Base-by-base conservation (phyloP, 1,140 invertebrate species). In the Drosophila pandora region DNA sequence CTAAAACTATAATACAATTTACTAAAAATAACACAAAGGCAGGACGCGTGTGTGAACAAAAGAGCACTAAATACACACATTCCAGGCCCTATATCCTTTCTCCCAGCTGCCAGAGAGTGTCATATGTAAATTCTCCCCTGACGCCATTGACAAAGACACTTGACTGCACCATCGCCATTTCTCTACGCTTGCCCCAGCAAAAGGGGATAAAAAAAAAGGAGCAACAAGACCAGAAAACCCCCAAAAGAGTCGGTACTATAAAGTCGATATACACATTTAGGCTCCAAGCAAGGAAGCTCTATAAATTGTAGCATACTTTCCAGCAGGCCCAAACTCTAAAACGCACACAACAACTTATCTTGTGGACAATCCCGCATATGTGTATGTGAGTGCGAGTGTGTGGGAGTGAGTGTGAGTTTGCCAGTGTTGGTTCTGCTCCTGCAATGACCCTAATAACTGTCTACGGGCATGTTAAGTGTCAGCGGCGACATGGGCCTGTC, bases 1-100 rank as follows among this genome's bases (percentile, higher is more conserved):
- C 75, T 88, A 88, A 87, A 87, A 87, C 82, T 87, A 87, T 87
- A 87, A 88, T 88, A 87, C 82, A 87, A 87, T 88, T 82, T 87
- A 82, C 81, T 87, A 85, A 87, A 87, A 88, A 88, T 88, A 75
- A 76, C 85, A 82, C 70, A 85, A 61, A 75, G 61, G 70, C 53
- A 53, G 28, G 7, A 22, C 10, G 34, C 10, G 34, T 37, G 34
- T 69, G 62, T 82, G 79, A 80, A 79, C 79, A 82, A 78, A 82
- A 71, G 79, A 82, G 74, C 79, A 82, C 79, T 84, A 84, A 84
- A 63, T 49, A 71, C 71, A 65, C 65, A 63, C 71, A 67, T 67
- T 52, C 47, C 63, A 52, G 63, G 21, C 55, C 59, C 58, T 25
- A 41, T 2, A 25, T 23, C 48, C 48, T 59, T 45, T 47, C 47